phyloP scores from a whole-genome alignment of 2,113 vertebrate species.

The Strigops habroptila region DNA sequence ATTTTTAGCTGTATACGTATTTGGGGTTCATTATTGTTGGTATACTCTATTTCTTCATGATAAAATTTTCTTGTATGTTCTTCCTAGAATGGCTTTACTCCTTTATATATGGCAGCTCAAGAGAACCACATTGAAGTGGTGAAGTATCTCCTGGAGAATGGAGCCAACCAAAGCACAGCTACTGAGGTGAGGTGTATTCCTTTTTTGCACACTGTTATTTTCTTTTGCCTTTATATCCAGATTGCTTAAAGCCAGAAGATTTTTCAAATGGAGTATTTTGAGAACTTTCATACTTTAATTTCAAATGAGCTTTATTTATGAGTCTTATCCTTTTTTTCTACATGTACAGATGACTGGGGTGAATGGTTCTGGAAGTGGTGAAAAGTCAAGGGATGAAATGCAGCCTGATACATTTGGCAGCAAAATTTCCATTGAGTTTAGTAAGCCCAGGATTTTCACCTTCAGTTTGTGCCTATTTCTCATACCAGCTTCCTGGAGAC shows the following conservation, averaged over 20 bases:
- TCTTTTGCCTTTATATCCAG: not conserved
- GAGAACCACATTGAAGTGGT: conserved; percentile 98
- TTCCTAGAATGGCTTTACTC: conserved; percentile 96
- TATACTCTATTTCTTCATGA: not conserved
- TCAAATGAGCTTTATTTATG: not conserved
- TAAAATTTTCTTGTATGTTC: not conserved
- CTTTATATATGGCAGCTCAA: conserved; percentile 97
- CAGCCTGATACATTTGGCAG: not conserved
- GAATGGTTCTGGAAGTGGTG: not conserved
- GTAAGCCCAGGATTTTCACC: not conserved
- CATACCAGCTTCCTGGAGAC: not conserved
- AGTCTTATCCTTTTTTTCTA: not conserved
- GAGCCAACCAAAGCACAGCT: conserved; percentile 97
- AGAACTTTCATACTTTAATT: not conserved
- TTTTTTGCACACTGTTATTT: not conserved
- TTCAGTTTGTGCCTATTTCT: not conserved
- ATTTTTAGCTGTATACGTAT: not conserved
- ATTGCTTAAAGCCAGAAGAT: not conserved
- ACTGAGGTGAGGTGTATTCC: conserved; percentile 82
- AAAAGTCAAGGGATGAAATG: not conserved
- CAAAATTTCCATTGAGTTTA: not conserved
- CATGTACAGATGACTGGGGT: not conserved
- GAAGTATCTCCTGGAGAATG: conserved; percentile 92
- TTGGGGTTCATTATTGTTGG: not conserved
- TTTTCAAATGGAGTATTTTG: not conserved